Percentiles rank a stretch among this genome's conserved stretches.
Evolutionary conservation across 2,797 vertebrate species (phyloP).

Genomic region (Lacerta agilis): DNA sequence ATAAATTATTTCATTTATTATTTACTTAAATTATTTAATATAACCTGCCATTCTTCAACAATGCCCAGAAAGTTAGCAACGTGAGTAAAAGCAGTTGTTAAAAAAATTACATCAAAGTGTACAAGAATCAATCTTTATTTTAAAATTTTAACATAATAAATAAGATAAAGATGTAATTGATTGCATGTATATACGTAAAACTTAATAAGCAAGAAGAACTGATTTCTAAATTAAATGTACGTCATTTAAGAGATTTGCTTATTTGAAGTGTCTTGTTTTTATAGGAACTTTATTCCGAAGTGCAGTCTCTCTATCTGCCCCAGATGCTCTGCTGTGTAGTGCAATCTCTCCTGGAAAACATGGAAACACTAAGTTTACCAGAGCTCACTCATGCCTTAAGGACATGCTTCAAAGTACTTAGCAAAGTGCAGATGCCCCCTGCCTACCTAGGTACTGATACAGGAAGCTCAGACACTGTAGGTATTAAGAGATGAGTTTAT

Average conservation of each 20-base stretch:
- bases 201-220: neutral
- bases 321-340: slow-evolving; percentile 92
- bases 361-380: slow-evolving; percentile 80
- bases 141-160: too few species aligned
- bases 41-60: neutral
- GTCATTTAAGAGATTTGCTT: neutral
- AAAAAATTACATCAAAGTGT: neutral
- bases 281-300: slow-evolving; percentile 96
- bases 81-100: too few species aligned
- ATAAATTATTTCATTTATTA: neutral
- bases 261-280: neutral
- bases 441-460: slow-evolving; percentile 87
- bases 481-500: slow-evolving; percentile 34
- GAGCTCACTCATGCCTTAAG: slow-evolving; percentile 89
- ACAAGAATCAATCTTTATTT: neutral
- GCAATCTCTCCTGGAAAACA: slow-evolving; percentile 80
- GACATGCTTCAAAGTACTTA: slow-evolving; percentile 93
- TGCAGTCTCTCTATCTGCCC: slow-evolving; percentile 93
- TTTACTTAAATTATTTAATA: neutral
- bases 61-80: neutral
- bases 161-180: too few species aligned
- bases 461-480: slow-evolving; percentile 67
- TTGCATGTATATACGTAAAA: neutral
- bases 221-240: neutral
- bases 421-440: slow-evolving; percentile 97